phyloP scores from a whole-genome alignment of 1,140 invertebrate species.

The Polypedilum vanderplanki region DNA sequence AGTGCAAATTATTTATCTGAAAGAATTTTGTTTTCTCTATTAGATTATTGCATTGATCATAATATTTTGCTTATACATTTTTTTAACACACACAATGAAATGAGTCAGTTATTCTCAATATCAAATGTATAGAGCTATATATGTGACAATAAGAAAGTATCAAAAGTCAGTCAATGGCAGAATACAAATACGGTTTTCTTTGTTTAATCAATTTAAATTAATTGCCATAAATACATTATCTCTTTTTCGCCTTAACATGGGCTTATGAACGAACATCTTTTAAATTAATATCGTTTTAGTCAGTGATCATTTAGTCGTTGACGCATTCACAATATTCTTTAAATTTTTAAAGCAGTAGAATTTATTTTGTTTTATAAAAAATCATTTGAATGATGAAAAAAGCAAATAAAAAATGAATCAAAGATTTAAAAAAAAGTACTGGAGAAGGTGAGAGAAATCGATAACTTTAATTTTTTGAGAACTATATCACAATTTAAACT shows the following conservation, averaged over 20 bases:
- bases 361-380: background rate
- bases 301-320: background rate
- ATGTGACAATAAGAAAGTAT: too few species aligned
- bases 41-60: too few species aligned
- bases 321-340: background rate
- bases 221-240: conserved; percentile 1
- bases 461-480: too few species aligned
- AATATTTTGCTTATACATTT: too few species aligned
- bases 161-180: too few species aligned
- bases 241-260: background rate
- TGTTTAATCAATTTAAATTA: conserved; percentile 14
- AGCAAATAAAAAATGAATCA: background rate
- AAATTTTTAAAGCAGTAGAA: background rate
- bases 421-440: background rate
- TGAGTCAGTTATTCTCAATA: too few species aligned
- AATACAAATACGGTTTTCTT: background rate
- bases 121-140: too few species aligned
- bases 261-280: background rate
- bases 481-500: too few species aligned
- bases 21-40: too few species aligned
- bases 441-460: background rate
- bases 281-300: background rate
- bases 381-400: too few species aligned
- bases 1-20: too few species aligned
- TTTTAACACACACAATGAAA: too few species aligned